A percentile compares a stretch with the other conserved stretches of the same genome.
Conservation (phyloP, 2,797 vertebrate species). For the Pempheris klunzingeri region DNA sequence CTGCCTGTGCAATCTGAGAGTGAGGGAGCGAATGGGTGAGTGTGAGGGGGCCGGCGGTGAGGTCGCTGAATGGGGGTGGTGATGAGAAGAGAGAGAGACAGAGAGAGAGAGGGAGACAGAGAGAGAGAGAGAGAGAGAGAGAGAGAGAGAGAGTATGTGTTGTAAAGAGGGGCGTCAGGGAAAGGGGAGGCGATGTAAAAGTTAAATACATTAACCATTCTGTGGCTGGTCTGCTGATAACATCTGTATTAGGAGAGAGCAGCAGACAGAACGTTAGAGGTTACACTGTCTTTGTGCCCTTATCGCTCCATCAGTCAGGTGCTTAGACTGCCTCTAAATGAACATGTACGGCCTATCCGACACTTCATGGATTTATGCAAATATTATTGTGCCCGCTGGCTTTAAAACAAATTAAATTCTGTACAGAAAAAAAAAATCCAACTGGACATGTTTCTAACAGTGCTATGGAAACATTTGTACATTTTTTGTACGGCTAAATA, state of each 20-base stretch:
- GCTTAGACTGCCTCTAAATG: slow-evolving; percentile 43
- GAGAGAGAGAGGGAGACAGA: slow-evolving; percentile 20
- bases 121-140: slow-evolving; percentile 20
- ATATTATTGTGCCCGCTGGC: slow-evolving; percentile 8
- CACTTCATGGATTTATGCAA: slow-evolving; percentile 55
- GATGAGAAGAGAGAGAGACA: slow-evolving; percentile 46
- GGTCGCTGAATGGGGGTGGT: slow-evolving; percentile 70
- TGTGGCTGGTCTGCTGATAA: slow-evolving; percentile 61
- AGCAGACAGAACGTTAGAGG: slow-evolving; percentile 61
- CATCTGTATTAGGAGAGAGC: slow-evolving; percentile 56
- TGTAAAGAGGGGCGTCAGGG: slow-evolving; percentile 45
- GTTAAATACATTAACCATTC: slow-evolving; percentile 72
- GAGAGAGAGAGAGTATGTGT: slow-evolving; percentile 24
- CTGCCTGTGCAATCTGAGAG: slow-evolving; percentile 71
- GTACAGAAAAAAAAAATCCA: neutral
- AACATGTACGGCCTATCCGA: slow-evolving; percentile 34
- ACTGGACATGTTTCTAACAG: neutral
- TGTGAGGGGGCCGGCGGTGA: slow-evolving; percentile 69
- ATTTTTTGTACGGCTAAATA: neutral
- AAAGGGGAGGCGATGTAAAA: slow-evolving; percentile 68
- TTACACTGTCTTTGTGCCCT: slow-evolving; percentile 67
- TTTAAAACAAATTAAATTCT: slow-evolving; percentile 23
- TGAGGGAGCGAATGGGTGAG: slow-evolving; percentile 70
- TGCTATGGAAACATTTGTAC: neutral
- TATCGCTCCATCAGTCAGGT: slow-evolving; percentile 52